phyloP scores from a whole-genome alignment of 2,888 invertebrate genomes.

The Busseola fusca region DNA sequence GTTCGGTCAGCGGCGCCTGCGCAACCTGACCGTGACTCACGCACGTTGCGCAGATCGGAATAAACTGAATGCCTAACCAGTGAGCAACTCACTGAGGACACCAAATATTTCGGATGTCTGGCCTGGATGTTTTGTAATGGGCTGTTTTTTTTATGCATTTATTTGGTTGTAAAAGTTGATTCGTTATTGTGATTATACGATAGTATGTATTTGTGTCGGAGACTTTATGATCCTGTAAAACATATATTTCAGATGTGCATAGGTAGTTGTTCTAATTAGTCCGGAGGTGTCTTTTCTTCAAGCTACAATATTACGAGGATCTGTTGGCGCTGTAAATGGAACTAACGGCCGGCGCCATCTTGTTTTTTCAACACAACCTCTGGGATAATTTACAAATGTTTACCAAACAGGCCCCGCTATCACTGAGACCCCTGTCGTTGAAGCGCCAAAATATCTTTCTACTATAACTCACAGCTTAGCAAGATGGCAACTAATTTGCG shows the following conservation, averaged over 20 bases:
- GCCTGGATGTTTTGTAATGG: background rate
- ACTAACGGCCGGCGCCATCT: background rate
- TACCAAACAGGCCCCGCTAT: background rate
- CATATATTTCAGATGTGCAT: background rate
- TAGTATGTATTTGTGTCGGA: background rate
- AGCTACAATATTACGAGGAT: background rate
- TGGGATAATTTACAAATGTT: background rate
- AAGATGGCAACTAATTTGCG: background rate
- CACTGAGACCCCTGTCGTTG: background rate
- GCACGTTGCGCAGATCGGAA: constrained; percentile 20
- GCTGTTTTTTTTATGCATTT: background rate
- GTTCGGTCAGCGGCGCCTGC: constrained; percentile 35
- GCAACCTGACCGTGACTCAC: constrained; percentile 55
- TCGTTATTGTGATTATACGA: background rate
- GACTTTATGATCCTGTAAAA: background rate
- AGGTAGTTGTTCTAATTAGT: background rate
- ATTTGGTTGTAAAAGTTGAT: background rate
- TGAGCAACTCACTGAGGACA: constrained; percentile 34
- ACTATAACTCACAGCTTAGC: background rate
- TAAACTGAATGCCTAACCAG: constrained; percentile 39
- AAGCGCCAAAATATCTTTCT: background rate
- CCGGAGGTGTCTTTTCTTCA: background rate
- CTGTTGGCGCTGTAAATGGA: background rate
- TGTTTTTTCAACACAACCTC: background rate
- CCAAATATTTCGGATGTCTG: background rate